phyloP scores from a whole-genome alignment of 2,888 invertebrate species.

The Drosophila quinaria region DNA sequence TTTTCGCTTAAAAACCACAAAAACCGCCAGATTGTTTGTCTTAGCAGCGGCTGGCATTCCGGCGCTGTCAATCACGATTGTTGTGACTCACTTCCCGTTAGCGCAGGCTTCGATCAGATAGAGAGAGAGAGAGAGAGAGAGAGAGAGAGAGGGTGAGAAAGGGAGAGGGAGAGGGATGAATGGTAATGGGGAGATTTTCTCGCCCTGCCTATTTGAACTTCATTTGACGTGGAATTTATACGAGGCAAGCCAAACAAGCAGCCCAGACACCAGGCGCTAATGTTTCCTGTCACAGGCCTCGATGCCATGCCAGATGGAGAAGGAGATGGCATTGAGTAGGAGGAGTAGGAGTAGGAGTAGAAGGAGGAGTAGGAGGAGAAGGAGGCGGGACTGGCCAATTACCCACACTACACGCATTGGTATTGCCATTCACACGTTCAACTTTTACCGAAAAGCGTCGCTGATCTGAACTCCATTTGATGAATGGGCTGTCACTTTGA shows the following conservation, averaged over 20 bases:
- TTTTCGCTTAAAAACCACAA: constrained; percentile 71
- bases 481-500: constrained; percentile 72
- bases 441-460: constrained; percentile 48
- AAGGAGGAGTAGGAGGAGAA: too few species aligned
- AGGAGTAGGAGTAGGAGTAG: too few species aligned
- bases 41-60: constrained; percentile 66
- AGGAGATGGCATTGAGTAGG: constrained; percentile 13
- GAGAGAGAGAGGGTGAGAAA: neutral
- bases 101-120: constrained; percentile 7
- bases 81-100: constrained; percentile 41
- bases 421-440: constrained; percentile 56
- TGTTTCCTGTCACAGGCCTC: constrained; percentile 68
- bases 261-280: constrained; percentile 62
- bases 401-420: neutral
- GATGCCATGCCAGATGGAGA: constrained; percentile 7
- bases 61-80: constrained; percentile 67
- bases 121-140: neutral
- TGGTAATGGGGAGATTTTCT: constrained; percentile 11
- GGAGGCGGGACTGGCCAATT: too few species aligned
- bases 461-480: constrained; percentile 60
- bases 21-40: constrained; percentile 76
- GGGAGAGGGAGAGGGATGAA: neutral
- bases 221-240: constrained; percentile 67
- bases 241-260: constrained; percentile 17
- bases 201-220: constrained; percentile 53